Conservation (phyloP, 2,113 vertebrate species). For the Mus spicilegus region DNA sequence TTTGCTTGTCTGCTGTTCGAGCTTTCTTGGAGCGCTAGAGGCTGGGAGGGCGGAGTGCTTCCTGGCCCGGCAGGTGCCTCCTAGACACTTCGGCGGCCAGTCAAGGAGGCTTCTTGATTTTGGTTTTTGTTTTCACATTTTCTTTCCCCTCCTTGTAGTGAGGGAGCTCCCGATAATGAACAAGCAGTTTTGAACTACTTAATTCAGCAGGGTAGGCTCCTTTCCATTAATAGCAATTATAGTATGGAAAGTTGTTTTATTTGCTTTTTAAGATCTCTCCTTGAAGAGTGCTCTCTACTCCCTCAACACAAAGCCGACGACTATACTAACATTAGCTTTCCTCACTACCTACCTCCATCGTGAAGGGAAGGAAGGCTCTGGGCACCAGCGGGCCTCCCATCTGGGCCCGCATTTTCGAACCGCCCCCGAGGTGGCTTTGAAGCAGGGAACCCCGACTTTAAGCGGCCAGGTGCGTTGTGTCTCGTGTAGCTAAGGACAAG, state of each 20-base stretch:
- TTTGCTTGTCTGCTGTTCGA: slow-evolving; percentile 7
- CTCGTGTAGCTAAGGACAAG: background rate
- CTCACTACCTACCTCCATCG: background rate
- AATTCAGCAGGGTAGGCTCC: slow-evolving; percentile 25
- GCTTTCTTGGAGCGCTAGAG: background rate
- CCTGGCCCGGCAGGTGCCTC: slow-evolving; percentile 5
- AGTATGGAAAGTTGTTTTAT: slow-evolving; percentile 56
- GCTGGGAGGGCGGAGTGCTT: slow-evolving; percentile 29
- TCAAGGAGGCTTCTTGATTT: slow-evolving; percentile 55
- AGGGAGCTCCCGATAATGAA: slow-evolving; percentile 32
- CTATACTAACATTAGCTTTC: background rate
- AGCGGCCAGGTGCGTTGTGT: fast-evolving
- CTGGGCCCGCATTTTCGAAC: background rate
- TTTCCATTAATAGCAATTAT: slow-evolving; percentile 45
- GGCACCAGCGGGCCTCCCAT: background rate
- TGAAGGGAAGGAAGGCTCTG: background rate
- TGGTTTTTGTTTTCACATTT: slow-evolving; percentile 69
- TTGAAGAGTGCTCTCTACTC: background rate
- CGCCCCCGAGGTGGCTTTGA: background rate
- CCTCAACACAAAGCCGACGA: slow-evolving; percentile 8
- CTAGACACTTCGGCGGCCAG: background rate
- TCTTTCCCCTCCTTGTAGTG: slow-evolving; percentile 29
- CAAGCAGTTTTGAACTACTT: slow-evolving; percentile 56
- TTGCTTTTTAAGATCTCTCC: slow-evolving; percentile 57
- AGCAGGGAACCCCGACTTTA: background rate